Evolutionary conservation across 2,888 invertebrate genomes (phyloP), one percentile per base, ranked within the genome.

Genomic region (Exephanes ischioxanthus): DNA sequence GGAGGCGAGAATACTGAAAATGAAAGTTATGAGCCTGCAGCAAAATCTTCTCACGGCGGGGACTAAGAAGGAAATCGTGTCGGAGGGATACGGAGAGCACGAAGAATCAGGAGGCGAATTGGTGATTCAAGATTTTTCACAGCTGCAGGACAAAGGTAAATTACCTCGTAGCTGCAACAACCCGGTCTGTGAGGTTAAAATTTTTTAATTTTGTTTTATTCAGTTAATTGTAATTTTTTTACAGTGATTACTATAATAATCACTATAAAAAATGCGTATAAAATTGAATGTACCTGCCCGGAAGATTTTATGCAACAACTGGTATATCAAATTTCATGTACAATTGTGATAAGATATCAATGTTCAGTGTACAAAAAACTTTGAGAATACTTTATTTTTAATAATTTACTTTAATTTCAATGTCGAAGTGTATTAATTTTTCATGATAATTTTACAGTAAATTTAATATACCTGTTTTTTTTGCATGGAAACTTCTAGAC

Each of bases 21-120:
- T 94, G 0, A 96, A 97, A 84, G 91, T 97, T 45, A 95, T 96
- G 4, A 94, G 95, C 11, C 95, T 96, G 4, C 83, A 94, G 90
- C 71, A 94, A 2, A 94, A 94, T 84, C 89, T 95, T 58, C 90
- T 95, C 16, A 94, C 93, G 78, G 94, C 93, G 53, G 95, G 95
- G 37, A 94, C 84, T 41, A 92, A 94, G 58, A 95, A 94, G 79
- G 95, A 95, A 92, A 93, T 95, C 6, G 94, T 95, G 16, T 95
- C 95, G 0, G 95, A 95, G 89, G 95, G 95, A 9, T 95, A 95
- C 87, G 95, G 95, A 0, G 95, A 95, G 85, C 92, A 91, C 61
- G 89, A 91, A 58, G 91, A 93, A 63, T 88, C 86, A 0, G 89
- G 89, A 7, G 87, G 89, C 2, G 92, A 92, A 61, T 89, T 92